These are phyloP conservation scores for Zingel zingel DNA, from an alignment of 2,113 vertebrate genomes.

Conservation along the genomic window DNA sequence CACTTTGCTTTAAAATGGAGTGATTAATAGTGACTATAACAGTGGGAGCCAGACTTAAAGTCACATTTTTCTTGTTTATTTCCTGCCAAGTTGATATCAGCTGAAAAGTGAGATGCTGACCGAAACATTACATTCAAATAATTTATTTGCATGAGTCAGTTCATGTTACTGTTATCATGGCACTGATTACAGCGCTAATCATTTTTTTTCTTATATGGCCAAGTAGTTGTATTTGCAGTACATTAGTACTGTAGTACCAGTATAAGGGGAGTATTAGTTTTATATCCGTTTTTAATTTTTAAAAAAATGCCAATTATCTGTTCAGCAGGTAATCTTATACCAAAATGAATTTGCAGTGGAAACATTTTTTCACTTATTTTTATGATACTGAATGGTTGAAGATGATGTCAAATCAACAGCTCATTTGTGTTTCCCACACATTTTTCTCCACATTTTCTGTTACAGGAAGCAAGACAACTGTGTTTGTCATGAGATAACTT, in stretches of 20 bases:
- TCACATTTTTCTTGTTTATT: conserved; percentile 1
- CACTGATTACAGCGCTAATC: background rate
- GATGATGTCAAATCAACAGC: too few species aligned
- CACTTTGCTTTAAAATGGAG: conserved; percentile 15
- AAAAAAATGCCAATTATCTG: too few species aligned
- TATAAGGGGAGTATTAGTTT: background rate
- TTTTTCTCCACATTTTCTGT: background rate
- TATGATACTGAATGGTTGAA: background rate
- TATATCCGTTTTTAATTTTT: too few species aligned
- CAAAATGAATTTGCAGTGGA: too few species aligned
- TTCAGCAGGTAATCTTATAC: too few species aligned
- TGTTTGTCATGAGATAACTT: background rate
- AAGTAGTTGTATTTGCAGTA: too few species aligned
- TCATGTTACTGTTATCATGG: background rate
- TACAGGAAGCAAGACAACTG: too few species aligned
- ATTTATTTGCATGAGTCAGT: background rate
- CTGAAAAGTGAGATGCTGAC: conserved; percentile 19
- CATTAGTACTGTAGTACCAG: background rate
- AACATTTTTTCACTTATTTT: background rate
- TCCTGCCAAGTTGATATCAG: conserved; percentile 3
- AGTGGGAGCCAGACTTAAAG: background rate
- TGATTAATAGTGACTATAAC: conserved; percentile 20
- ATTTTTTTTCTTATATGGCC: background rate
- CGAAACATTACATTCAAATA: background rate
- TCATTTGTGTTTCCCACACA: background rate